These are phyloP conservation scores for Hestina assimilis DNA, from an alignment of 1,140 invertebrate genomes.

Conservation along the genomic window DNA sequence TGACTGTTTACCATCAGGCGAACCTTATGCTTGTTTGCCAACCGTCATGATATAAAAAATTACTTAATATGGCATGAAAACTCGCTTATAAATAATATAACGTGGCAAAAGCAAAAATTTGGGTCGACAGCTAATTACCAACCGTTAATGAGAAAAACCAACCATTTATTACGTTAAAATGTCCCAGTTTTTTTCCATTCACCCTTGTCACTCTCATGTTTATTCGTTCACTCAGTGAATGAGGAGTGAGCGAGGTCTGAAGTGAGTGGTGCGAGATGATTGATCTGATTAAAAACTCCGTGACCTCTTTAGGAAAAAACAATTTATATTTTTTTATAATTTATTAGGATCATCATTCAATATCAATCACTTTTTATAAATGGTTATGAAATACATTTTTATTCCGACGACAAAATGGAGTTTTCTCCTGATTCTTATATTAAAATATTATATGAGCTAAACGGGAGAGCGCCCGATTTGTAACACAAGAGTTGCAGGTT, in stretches of 20 bases:
- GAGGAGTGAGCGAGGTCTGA: neutral
- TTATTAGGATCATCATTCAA: neutral
- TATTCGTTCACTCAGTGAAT: neutral
- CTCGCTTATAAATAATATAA: too few species aligned
- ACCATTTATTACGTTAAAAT: neutral
- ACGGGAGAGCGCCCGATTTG: too few species aligned
- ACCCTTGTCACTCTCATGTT: conserved; percentile 1
- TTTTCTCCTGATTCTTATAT: too few species aligned
- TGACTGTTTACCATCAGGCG: too few species aligned
- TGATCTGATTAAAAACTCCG: neutral
- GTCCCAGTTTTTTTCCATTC: neutral
- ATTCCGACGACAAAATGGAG: too few species aligned
- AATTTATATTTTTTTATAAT: neutral
- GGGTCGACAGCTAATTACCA: neutral
- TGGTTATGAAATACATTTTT: too few species aligned
- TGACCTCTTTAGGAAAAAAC: neutral
- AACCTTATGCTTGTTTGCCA: too few species aligned
- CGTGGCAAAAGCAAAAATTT: neutral
- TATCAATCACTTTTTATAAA: too few species aligned
- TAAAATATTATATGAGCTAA: too few species aligned
- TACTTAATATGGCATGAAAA: too few species aligned
- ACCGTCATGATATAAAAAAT: too few species aligned
- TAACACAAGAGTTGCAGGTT: too few species aligned
- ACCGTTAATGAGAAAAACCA: neutral
- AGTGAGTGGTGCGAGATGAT: neutral